phyloP scores from a whole-genome alignment of 2,888 invertebrate genomes.

The Bembecia ichneumoniformis region DNA sequence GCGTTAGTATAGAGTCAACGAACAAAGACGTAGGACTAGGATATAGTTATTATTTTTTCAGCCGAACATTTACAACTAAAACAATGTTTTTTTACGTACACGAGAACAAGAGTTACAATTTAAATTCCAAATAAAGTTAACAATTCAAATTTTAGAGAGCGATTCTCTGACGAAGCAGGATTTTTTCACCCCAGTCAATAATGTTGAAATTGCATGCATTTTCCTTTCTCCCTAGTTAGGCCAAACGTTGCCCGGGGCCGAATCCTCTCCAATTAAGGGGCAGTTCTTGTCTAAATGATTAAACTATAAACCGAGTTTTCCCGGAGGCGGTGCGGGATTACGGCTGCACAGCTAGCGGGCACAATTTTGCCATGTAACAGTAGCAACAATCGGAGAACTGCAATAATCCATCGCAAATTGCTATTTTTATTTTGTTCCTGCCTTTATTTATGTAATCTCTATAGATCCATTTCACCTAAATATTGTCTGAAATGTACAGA shows the following conservation, averaged over 20 bases:
- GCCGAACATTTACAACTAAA: too few species aligned
- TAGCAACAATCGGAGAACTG: constrained; percentile 23
- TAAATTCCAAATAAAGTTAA: too few species aligned
- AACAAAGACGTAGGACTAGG: too few species aligned
- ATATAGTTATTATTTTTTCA: too few species aligned
- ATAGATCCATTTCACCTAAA: neutral
- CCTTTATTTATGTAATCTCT: neutral
- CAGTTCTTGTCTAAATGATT: constrained; percentile 57
- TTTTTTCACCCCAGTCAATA: constrained; percentile 3
- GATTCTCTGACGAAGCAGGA: constrained; percentile 22
- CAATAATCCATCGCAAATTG: neutral
- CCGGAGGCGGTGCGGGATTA: constrained; percentile 25
- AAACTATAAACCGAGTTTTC: constrained; percentile 33
- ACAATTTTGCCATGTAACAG: constrained; percentile 36
- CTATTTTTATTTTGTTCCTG: neutral
- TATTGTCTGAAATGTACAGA: neutral
- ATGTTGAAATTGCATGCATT: neutral
- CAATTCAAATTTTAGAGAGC: constrained; percentile 4
- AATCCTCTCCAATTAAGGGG: constrained; percentile 56
- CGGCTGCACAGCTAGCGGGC: constrained; percentile 18
- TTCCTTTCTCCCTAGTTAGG: neutral
- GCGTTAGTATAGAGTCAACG: too few species aligned
- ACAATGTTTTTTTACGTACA: too few species aligned
- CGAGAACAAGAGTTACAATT: too few species aligned
- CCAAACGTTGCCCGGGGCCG: constrained; percentile 30